These are phyloP conservation scores for Hylomyscus alleni DNA, from an alignment of 2,797 vertebrate species.

Conservation along the genomic window DNA sequence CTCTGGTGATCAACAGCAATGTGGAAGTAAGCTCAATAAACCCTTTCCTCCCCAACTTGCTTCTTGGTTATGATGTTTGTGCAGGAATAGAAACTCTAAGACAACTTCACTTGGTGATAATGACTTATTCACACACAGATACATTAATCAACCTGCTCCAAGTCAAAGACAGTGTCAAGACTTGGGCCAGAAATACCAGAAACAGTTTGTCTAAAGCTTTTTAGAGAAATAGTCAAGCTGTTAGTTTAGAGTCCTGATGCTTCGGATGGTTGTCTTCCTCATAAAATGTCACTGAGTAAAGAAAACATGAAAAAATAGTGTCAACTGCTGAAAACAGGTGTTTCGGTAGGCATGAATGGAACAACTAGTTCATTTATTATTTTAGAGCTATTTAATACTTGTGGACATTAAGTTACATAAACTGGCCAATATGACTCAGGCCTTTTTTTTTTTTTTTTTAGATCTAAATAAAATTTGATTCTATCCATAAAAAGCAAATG, in stretches of 20 bases:
- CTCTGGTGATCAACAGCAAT: too few relatives aligned
- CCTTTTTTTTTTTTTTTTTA: too few relatives aligned
- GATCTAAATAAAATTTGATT: background rate
- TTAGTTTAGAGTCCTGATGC: background rate
- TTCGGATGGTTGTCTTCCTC: background rate
- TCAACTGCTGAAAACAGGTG: background rate
- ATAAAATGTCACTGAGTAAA: background rate
- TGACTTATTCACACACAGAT: background rate
- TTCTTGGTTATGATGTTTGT: too few relatives aligned
- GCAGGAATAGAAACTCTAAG: too few relatives aligned
- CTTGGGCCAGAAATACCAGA: background rate
- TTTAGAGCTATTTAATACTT: background rate
- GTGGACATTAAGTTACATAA: background rate
- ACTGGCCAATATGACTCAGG: background rate
- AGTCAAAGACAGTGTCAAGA: background rate
- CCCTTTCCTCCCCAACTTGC: too few relatives aligned
- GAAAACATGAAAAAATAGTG: background rate
- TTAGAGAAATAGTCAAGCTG: background rate
- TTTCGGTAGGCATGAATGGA: background rate
- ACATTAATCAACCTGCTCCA: background rate
- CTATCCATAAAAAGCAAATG: background rate
- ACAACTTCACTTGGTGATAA: background rate
- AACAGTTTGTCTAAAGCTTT: background rate
- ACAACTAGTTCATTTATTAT: background rate
- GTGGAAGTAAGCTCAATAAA: too few relatives aligned